A percentile compares a stretch with the other conserved stretches of the same genome.
phyloP scores from a whole-genome alignment of 2,888 invertebrate genomes.

The Xestia rhomboidea region DNA sequence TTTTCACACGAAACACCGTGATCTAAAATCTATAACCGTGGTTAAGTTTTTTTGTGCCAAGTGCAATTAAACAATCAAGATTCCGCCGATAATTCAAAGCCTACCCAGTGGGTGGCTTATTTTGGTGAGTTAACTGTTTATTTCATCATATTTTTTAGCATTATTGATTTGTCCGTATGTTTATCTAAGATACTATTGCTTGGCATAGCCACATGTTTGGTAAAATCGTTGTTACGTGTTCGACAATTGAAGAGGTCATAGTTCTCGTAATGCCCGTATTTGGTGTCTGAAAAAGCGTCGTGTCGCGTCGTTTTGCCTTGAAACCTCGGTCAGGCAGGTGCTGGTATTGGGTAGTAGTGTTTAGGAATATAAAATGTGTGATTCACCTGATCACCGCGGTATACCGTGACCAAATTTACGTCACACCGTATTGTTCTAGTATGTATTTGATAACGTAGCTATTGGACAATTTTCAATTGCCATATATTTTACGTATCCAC shows the following conservation, averaged over 20 bases:
- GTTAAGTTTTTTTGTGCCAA: conserved; percentile 90
- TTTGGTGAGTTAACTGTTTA: conserved; percentile 89
- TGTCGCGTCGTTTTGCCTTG: conserved; percentile 62
- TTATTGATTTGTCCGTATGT: conserved; percentile 37
- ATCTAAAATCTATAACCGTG: conserved; percentile 85
- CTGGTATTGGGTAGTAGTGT: conserved; percentile 39
- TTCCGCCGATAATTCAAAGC: conserved; percentile 95
- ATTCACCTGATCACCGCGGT: conserved; percentile 60
- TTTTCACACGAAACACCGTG: conserved; percentile 84
- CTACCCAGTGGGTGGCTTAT: conserved; percentile 95
- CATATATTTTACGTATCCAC: neutral
- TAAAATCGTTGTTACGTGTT: conserved; percentile 24
- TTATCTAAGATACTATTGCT: conserved; percentile 21
- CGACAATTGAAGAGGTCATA: conserved; percentile 13
- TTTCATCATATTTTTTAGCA: conserved; percentile 52
- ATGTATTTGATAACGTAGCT: conserved; percentile 24
- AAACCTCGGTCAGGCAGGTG: conserved; percentile 40
- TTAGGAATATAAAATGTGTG: conserved; percentile 63
- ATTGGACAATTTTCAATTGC: conserved; percentile 8
- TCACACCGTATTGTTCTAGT: conserved; percentile 65
- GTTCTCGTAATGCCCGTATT: conserved; percentile 33
- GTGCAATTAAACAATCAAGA: conserved; percentile 93
- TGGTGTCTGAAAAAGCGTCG: conserved; percentile 33
- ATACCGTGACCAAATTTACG: conserved; percentile 73
- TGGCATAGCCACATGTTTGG: conserved; percentile 26